Base-by-base conservation (phyloP, 92 coral and sea anemone species). In the Palythoa grandiflora region DNA sequence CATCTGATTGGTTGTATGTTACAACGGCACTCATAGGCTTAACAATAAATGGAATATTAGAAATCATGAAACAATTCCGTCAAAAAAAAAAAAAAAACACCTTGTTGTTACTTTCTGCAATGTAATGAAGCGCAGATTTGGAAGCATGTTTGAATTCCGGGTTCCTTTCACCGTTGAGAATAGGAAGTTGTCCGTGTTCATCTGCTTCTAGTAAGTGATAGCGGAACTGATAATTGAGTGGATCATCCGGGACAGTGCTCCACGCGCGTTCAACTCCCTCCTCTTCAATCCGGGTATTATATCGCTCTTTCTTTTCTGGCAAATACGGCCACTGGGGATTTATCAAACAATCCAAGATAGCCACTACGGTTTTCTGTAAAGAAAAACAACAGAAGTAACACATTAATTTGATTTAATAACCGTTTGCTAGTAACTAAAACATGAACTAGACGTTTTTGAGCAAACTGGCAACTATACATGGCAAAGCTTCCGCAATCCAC, bases 161-260 rank as follows among this genome's bases (percentile, higher is more conserved):
- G 84, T 94, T 96, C 17, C 66, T 86, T n/a, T 38, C 77, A 37
- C 84, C 89, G 14, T 87, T 87, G 40, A 88, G 73, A 76, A 91
- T 94, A 10, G 98, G 98, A 63, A 68, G 73, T 40, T 91, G 83
- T 16, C 98, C 98, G 9, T 68, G 86, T 44, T 96, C 93, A 93
- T 96, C 98, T 4, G 95, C 92, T 11, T 96, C 98, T 68, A 96
- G 88, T 87, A 96, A 81, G 55, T 94, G 96, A 73, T 96, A 96
- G 38, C 88, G 76, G 90, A 96, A 96, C 90, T 96, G 94, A n/a
- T 96, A 96, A 77, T 94, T 93, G 90, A 94, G 71, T 9, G 98
- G 98, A 84, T 96, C 97, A 86, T 96, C 98, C 28, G 98, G 98
- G 85, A 96, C 98, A 86, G 96, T 96, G 55, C 94, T 89, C 98